Conservation (phyloP, 2,113 vertebrate species). For the Pica pica region DNA sequence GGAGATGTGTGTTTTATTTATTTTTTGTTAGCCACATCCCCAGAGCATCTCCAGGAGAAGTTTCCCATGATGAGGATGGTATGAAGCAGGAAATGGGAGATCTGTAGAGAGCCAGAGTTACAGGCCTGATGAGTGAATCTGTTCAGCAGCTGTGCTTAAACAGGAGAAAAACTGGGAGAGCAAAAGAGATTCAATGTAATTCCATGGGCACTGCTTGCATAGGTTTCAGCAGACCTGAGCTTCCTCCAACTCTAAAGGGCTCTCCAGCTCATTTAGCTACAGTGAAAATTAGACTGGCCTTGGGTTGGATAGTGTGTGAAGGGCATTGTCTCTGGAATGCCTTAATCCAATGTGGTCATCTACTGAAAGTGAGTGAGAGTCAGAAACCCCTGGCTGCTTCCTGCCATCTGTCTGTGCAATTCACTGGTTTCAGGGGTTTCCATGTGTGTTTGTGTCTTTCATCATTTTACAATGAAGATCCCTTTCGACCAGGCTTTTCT, state of each 20-base stretch:
- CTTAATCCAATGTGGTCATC: background rate
- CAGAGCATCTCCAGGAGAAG: background rate
- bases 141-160: background rate
- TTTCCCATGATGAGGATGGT: background rate
- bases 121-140: background rate
- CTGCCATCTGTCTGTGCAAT: background rate
- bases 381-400: background rate
- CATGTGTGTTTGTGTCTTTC: background rate
- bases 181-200: background rate
- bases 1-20: background rate
- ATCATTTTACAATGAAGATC: constrained; percentile 34
- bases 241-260: background rate
- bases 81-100: background rate
- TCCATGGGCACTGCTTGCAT: background rate
- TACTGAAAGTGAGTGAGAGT: background rate
- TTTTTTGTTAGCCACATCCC: background rate
- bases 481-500: constrained; percentile 38
- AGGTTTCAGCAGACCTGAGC: background rate
- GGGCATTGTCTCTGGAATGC: background rate
- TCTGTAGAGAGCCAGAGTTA: background rate
- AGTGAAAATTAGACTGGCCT: background rate
- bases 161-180: background rate
- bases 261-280: background rate
- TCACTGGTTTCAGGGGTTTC: background rate
- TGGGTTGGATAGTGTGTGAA: background rate